Percentiles rank a stretch among this genome's conserved stretches.
Evolutionary conservation across 2,888 invertebrate species (phyloP).

Genomic region (Diplazon laetatorius): DNA sequence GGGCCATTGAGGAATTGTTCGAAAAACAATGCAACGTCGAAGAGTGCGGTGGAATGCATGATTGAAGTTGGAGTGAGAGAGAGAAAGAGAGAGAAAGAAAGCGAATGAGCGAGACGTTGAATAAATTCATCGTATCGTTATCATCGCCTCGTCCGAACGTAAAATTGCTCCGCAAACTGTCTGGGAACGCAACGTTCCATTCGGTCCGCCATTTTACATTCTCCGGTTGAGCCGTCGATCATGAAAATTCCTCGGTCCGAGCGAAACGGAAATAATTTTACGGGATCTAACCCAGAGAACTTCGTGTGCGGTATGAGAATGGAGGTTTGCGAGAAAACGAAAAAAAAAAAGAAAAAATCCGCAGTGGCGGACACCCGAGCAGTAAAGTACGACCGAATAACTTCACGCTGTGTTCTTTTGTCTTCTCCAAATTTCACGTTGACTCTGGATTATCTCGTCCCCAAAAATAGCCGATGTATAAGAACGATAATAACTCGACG

Average conservation of each 20-base stretch:
- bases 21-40: not conserved
- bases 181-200: slow-evolving; percentile 20
- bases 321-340: slow-evolving; percentile 27
- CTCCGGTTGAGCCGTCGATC: slow-evolving; percentile 18
- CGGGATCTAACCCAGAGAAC: slow-evolving; percentile 13
- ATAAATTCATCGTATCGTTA: slow-evolving; percentile 31
- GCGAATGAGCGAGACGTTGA: slow-evolving; percentile 47
- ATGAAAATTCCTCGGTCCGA: slow-evolving; percentile 45
- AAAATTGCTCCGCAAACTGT: slow-evolving; percentile 46
- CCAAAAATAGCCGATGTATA: no score
- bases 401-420: no score
- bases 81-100: slow-evolving; percentile 9
- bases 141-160: slow-evolving; percentile 37
- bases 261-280: slow-evolving; percentile 48
- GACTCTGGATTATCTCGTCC: no score
- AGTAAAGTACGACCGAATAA: no score
- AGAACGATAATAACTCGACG: slow-evolving; percentile 56
- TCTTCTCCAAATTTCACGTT: no score
- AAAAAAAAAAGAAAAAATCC: slow-evolving; percentile 33
- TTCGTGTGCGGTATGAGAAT: slow-evolving; percentile 15
- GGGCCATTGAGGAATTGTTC: not conserved
- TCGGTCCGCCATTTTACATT: not conserved
- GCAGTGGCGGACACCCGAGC: no score
- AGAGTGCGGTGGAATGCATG: slow-evolving; percentile 31
- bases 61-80: not conserved